Conservation (phyloP, 2,113 vertebrate species). For the Thalassoma bifasciatum region DNA sequence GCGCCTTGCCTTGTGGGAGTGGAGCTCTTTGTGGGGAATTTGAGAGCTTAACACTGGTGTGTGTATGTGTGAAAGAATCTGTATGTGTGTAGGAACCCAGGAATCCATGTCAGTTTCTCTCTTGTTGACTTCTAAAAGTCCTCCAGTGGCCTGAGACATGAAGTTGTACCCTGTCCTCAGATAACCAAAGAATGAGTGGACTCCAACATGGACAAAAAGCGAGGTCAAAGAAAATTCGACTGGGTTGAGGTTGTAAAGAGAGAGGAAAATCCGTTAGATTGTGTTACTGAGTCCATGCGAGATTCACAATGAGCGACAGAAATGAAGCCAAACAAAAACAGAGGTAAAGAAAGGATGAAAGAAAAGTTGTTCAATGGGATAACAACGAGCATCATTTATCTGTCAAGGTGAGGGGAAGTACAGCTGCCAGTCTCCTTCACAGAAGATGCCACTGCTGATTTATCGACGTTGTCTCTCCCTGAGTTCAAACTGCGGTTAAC, state of each 20-base stretch:
- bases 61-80: conserved; percentile 37
- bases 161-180: conserved; percentile 46
- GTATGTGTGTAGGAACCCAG: conserved; percentile 11
- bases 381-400: conserved; percentile 66
- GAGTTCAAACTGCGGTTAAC: conserved; percentile 63
- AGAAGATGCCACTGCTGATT: conserved; percentile 45
- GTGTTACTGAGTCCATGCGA: conserved; percentile 40
- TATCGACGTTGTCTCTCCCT: conserved; percentile 53
- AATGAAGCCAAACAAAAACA: conserved; percentile 52
- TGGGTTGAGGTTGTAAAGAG: conserved; percentile 12
- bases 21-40: conserved; percentile 69
- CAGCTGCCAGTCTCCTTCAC: conserved; percentile 55
- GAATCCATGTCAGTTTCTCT: conserved; percentile 60
- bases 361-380: conserved; percentile 50
- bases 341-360: conserved; percentile 55
- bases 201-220: conserved; percentile 37
- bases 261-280: conserved; percentile 50
- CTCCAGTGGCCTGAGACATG: conserved; percentile 67
- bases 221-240: conserved; percentile 12
- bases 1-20: conserved; percentile 60
- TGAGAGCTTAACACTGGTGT: conserved; percentile 66
- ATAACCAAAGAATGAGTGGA: conserved; percentile 54
- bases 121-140: conserved; percentile 80
- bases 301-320: conserved; percentile 18
- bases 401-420: conserved; percentile 75